Conservation (phyloP, 1,140 invertebrate species). For the Ostrea denselamellosa region DNA sequence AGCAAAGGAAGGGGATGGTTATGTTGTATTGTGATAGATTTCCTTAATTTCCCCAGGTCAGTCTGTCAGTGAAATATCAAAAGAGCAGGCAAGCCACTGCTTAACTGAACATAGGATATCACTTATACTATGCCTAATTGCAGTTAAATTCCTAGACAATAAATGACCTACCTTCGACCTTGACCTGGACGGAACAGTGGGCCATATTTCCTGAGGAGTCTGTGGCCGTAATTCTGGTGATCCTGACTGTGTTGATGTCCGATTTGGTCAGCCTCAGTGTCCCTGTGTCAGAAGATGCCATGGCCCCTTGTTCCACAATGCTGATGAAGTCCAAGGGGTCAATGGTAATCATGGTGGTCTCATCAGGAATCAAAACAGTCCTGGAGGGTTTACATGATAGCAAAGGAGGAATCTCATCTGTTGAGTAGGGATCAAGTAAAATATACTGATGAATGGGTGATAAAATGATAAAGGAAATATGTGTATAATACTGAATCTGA, state of each 20-base stretch:
- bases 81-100: no score
- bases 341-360: neutral
- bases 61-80: no score
- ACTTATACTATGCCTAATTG: no score
- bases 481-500: no score
- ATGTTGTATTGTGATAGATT: no score
- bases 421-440: slow-evolving; percentile 1
- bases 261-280: neutral
- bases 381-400: slow-evolving; percentile 45
- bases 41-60: no score
- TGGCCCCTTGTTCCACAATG: slow-evolving; percentile 25
- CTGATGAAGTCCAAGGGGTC: slow-evolving; percentile 19
- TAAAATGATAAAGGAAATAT: neutral
- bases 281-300: neutral
- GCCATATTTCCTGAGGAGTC: slow-evolving; percentile 8
- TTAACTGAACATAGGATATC: no score
- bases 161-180: slow-evolving; percentile 18
- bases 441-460: neutral
- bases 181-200: slow-evolving; percentile 21
- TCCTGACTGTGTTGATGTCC: slow-evolving; percentile 36
- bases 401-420: slow-evolving; percentile 57
- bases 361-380: neutral
- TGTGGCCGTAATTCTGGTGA: neutral
- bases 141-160: no score
- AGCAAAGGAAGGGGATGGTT: no score